A percentile compares a stretch with the other conserved stretches of the same genome.
phyloP scores from a whole-genome alignment of 2,797 vertebrate genomes.

The Otolemur crassicaudatus region DNA sequence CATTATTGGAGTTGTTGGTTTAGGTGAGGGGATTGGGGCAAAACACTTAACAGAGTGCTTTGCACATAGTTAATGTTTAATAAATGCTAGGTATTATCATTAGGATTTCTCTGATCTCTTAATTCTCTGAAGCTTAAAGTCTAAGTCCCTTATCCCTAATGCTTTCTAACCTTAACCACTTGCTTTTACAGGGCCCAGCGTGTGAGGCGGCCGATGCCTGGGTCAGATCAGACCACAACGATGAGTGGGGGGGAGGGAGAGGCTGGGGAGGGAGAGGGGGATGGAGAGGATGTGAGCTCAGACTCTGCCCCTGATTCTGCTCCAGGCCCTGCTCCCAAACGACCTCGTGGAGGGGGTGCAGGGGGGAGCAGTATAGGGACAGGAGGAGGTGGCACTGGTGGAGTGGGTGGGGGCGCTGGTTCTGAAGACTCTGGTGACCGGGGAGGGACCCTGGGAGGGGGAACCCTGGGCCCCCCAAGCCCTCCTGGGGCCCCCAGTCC shows the following conservation, averaged over 20 bases:
- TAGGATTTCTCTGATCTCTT: background rate
- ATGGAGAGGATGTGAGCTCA: slow-evolving; percentile 82
- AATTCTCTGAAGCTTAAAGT: slow-evolving; percentile 6
- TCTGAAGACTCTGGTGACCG: slow-evolving; percentile 91
- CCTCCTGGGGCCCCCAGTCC: slow-evolving; percentile 85
- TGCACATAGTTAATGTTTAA: background rate
- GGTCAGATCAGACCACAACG: slow-evolving; percentile 93
- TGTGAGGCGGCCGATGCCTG: slow-evolving; percentile 90
- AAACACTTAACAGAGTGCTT: background rate
- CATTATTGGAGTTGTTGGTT: background rate
- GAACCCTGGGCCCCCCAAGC: slow-evolving; percentile 86
- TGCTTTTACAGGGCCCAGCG: slow-evolving; percentile 90
- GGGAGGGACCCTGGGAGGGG: slow-evolving; percentile 87
- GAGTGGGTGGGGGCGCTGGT: slow-evolving; percentile 78
- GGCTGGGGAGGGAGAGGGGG: slow-evolving; percentile 81
- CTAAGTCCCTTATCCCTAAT: background rate
- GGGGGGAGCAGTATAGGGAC: slow-evolving; percentile 87
- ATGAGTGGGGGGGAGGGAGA: slow-evolving; percentile 95
- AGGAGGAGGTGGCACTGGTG: slow-evolving; percentile 87
- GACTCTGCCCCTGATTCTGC: slow-evolving; percentile 81
- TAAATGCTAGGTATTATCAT: background rate
- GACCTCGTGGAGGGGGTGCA: slow-evolving; percentile 88
- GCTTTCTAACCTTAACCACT: slow-evolving; percentile 41
- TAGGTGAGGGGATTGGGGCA: background rate
- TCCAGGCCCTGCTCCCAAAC: slow-evolving; percentile 89